Evolutionary conservation across 2,797 vertebrate genomes (phyloP), one percentile per base, ranked within the genome.

Genomic region (Acanthurus lineatus): DNA sequence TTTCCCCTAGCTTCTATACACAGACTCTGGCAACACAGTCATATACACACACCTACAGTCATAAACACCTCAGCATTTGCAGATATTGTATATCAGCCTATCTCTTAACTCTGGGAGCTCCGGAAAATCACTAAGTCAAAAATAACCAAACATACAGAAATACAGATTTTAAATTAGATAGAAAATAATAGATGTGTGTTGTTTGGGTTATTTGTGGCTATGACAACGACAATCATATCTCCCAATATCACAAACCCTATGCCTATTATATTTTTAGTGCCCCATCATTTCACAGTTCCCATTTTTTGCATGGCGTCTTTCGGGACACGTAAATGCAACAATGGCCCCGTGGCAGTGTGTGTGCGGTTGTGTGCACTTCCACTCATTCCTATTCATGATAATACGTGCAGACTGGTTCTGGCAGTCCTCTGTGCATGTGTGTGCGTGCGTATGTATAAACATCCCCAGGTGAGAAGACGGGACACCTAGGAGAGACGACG

Each of bases 401-500:
- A 49, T 52, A 32, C 28, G 32, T 58, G 65, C 25, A 68, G 48
- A n/a, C 67, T 70, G 40, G 77, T 69, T 57, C 53, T 35, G 63
- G 69, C 72, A 69, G 70, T 73, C 57, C 45, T 71, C 28, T 54
- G 49, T 54, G 79, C 20, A 20, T 32, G 25, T 59, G 57, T 52
- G 74, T 59, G 60, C 47, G 22, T 47, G 20, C 49, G 28, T 5
- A 40, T 32, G 52, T 61, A 19, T 58, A 42, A 72, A 81, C 63
- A 48, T 28, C 73, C 72, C 54, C 80, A 0, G 2, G 77, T 49
- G 81, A 76, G 85, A 56, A 69, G 78, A 82, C 17, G 62, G 79
- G 67, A 88, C 89, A 89, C 91, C 91, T 87, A 92, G 90, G 94
- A 93, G 69, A 89, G 52, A 87, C 19, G 45, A 52, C 69, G 63